Conservation (phyloP, 2,888 invertebrate genomes). For the Pheosia tremula region DNA sequence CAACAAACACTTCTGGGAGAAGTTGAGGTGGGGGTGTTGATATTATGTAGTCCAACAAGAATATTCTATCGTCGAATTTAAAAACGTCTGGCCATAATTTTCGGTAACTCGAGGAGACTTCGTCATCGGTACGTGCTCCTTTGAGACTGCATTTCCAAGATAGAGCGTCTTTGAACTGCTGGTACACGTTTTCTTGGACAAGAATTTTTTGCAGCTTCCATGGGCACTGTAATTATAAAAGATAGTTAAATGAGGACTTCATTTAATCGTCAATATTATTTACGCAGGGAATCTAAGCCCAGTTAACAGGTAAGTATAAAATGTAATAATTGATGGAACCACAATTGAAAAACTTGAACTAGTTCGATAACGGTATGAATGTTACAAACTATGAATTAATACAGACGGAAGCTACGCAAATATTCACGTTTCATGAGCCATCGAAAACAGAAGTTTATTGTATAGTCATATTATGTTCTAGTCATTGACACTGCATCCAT, state of each 20-base stretch:
- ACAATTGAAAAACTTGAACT: too few species aligned
- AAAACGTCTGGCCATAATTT: slow-evolving; percentile 17
- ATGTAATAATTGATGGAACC: too few species aligned
- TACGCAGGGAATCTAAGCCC: too few species aligned
- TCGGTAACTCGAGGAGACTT: slow-evolving; percentile 6
- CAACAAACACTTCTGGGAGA: slow-evolving; percentile 33
- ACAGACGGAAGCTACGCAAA: too few species aligned
- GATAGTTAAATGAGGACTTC: background rate
- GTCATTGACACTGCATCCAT: too few species aligned
- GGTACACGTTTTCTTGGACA: slow-evolving; percentile 58
- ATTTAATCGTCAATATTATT: too few species aligned
- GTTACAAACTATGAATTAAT: too few species aligned
- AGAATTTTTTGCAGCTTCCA: slow-evolving; percentile 54
- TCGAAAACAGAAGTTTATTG: too few species aligned
- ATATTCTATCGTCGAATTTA: slow-evolving; percentile 26
- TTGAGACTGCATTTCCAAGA: slow-evolving; percentile 44
- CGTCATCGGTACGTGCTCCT: slow-evolving; percentile 5
- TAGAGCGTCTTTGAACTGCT: slow-evolving; percentile 47
- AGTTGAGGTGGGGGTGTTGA: background rate
- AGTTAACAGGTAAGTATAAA: too few species aligned
- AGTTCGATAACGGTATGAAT: too few species aligned
- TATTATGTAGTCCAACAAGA: slow-evolving; percentile 41
- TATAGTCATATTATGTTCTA: too few species aligned
- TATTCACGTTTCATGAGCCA: too few species aligned
- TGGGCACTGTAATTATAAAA: slow-evolving; percentile 43